These are phyloP conservation scores for Hirtodrosophila trivittata DNA, from an alignment of 2,888 invertebrate genomes.

Conservation along the genomic window DNA sequence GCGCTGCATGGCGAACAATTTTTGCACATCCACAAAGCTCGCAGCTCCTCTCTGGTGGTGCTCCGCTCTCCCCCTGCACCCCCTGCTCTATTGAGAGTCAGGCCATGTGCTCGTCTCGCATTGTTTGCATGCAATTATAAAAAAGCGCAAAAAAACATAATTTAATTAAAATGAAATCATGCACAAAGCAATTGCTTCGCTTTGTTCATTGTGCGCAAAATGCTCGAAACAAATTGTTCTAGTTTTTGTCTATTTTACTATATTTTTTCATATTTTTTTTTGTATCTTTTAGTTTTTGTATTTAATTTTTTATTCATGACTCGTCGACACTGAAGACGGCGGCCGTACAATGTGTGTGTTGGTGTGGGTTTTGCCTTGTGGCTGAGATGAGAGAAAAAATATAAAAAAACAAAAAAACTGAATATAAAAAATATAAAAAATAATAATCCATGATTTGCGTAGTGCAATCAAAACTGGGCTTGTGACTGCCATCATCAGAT, in stretches of 20 bases:
- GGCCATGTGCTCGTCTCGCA: slow-evolving; percentile 52
- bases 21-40: slow-evolving; percentile 64
- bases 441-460: slow-evolving; percentile 49
- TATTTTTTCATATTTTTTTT: slow-evolving; percentile 10
- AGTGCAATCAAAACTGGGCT: slow-evolving; percentile 48
- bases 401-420: neutral
- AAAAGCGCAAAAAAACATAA: slow-evolving; percentile 67
- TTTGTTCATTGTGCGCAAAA: slow-evolving; percentile 74
- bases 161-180: slow-evolving; percentile 79
- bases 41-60: neutral
- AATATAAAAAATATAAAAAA: slow-evolving; percentile 5
- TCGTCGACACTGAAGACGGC: slow-evolving; percentile 74
- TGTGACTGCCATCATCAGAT: slow-evolving; percentile 12
- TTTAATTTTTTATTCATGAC: slow-evolving; percentile 67
- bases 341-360: slow-evolving; percentile 33
- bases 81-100: neutral
- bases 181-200: slow-evolving; percentile 78
- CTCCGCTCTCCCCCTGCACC: neutral
- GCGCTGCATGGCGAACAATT: slow-evolving; percentile 53
- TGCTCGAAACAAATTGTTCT: slow-evolving; percentile 69
- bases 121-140: slow-evolving; percentile 76
- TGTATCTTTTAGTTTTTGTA: slow-evolving; percentile 28
- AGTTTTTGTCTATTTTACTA: slow-evolving; percentile 59
- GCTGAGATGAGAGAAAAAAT: slow-evolving; percentile 21
- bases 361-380: slow-evolving; percentile 47